Conservation (phyloP, 92 coral and sea anemone species). For the Zoanthus sansibaricus region DNA sequence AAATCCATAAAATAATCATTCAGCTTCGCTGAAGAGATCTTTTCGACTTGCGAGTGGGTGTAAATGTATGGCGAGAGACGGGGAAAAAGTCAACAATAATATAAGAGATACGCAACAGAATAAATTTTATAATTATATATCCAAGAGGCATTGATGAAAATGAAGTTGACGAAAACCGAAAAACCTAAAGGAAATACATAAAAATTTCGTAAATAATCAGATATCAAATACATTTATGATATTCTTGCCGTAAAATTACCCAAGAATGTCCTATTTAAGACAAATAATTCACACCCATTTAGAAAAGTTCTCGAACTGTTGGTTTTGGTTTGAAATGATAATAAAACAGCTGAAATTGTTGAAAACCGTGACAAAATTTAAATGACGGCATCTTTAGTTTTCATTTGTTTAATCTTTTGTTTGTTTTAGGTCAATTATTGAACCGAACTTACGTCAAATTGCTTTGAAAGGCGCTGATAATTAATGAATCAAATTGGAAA, state of each 20-base stretch:
- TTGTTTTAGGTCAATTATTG: conserved; percentile 21
- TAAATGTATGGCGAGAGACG: too few relatives aligned
- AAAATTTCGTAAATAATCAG: neutral
- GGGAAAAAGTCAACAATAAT: too few relatives aligned
- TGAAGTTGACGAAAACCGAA: too few relatives aligned
- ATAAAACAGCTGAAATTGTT: conserved; percentile 5
- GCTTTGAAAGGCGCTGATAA: conserved; percentile 5
- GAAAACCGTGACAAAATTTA: neutral
- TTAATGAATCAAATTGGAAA: neutral
- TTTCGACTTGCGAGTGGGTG: too few relatives aligned
- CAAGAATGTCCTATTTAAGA: neutral
- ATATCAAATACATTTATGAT: neutral
- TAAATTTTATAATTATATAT: too few relatives aligned
- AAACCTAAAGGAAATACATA: neutral
- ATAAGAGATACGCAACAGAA: too few relatives aligned
- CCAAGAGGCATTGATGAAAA: too few relatives aligned
- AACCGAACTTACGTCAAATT: neutral
- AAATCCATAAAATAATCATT: neutral
- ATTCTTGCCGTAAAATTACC: neutral
- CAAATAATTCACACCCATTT: neutral
- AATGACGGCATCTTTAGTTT: conserved; percentile 5
- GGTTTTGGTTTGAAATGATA: neutral
- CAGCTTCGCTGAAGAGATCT: too few relatives aligned
- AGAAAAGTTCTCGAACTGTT: neutral
- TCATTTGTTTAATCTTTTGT: conserved; percentile 3